These are phyloP conservation scores for Cheilosia soror DNA, from an alignment of 2,888 invertebrate genomes.

Conservation along the genomic window DNA sequence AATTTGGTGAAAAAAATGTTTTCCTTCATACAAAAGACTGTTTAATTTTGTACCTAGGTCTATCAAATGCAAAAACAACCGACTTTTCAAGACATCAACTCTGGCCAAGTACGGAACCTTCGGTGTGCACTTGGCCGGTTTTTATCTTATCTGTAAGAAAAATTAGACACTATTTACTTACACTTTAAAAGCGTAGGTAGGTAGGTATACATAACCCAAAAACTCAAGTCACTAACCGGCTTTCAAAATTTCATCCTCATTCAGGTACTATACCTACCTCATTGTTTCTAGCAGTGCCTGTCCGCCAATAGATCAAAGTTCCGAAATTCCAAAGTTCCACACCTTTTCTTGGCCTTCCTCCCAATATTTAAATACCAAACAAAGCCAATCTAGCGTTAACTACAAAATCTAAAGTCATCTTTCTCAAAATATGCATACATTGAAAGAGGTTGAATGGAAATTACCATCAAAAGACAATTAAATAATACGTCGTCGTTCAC, in stretches of 20 bases:
- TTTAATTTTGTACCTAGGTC: too few relatives aligned
- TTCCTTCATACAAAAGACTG: too few relatives aligned
- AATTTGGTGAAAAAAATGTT: too few relatives aligned
- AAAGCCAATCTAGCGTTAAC: slow-evolving; percentile 13
- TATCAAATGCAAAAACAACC: too few relatives aligned
- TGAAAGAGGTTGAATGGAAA: slow-evolving; percentile 16
- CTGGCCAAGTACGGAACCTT: too few relatives aligned
- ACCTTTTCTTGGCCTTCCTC: not conserved
- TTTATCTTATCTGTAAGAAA: too few relatives aligned
- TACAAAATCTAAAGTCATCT: slow-evolving; percentile 17
- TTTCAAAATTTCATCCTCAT: not conserved
- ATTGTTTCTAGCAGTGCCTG: not conserved
- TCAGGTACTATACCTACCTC: not conserved
- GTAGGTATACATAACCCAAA: too few relatives aligned
- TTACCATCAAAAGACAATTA: slow-evolving; percentile 48
- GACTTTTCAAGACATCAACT: too few relatives aligned
- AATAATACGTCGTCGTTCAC: slow-evolving; percentile 33
- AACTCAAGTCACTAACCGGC: too few relatives aligned
- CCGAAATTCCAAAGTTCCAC: slow-evolving; percentile 5
- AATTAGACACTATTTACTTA: too few relatives aligned
- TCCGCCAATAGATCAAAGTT: slow-evolving; percentile 5
- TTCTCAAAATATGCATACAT: not conserved
- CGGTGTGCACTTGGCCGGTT: too few relatives aligned
- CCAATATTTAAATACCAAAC: not conserved
- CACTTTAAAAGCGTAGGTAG: too few relatives aligned